Base-by-base conservation (phyloP, 2,797 vertebrate genomes). In the Coilia nasus region DNA sequence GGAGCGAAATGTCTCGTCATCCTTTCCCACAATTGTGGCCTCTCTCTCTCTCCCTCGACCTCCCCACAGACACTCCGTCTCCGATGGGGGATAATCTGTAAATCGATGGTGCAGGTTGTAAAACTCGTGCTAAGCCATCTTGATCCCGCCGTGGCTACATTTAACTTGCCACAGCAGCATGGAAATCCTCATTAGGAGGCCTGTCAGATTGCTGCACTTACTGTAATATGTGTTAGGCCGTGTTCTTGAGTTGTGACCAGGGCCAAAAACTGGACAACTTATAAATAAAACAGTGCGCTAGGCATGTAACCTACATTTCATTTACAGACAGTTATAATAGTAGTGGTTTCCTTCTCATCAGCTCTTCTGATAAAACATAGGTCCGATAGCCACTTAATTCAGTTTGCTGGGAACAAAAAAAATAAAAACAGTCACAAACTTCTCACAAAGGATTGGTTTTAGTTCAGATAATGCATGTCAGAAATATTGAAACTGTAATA, bases 31-130 rank as follows among this genome's bases (percentile, higher is more conserved):
- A 95, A 96, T 96, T 94, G 90, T 0, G 31, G 28, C 92, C 95
- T 94, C 92, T 92, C 91, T 94, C 81, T 28, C 91, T 94, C 92
- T 88, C 85, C 35, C 17, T 78, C 71, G 85, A 91, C 93, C 92
- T 95, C 96, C 93, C 94, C 92, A 90, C 94, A 94, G 94, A 93
- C 94, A 92, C 94, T 92, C 90, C 90, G 94, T 95, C 96, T 96
- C 96, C 94, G 96, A 96, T 92, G 90, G 94, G 94, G 97, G 97
- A 97, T 98, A 97, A 98, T 97, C 96, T 97, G 95, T 91, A 97
- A 97, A 98, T 98, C 97, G 97, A 97, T 98, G 96, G 95, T 89
- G 92, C 95, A 91, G 93, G 96, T 97, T 98, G 97, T 98, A 97
- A 97, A 97, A 98, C 95, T 97, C 95, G 93, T 94, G 93, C 95